A percentile compares a stretch with the other conserved stretches of the same genome.
Evolutionary conservation across 2,888 invertebrate genomes (phyloP).

Genomic region (Drosophila hamatofila): DNA sequence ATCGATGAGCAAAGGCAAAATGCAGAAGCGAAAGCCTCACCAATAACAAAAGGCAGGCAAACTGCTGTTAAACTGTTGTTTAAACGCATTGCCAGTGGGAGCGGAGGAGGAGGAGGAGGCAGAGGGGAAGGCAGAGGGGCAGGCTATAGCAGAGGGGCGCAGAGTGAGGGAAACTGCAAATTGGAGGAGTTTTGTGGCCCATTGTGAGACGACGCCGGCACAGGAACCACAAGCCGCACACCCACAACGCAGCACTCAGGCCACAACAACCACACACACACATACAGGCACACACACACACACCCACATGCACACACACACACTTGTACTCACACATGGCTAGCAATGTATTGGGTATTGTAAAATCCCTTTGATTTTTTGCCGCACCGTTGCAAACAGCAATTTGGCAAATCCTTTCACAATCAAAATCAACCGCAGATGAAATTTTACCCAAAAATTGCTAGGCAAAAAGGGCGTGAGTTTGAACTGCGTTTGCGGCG

Average conservation of each 20-base stretch:
- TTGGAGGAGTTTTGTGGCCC: conserved; percentile 58
- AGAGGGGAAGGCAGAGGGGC: not conserved
- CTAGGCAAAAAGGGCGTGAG: conserved; percentile 55
- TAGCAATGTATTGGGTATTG: conserved; percentile 75
- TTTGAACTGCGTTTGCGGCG: conserved; percentile 14
- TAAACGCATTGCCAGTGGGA: conserved; percentile 68
- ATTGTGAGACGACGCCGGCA: conserved; percentile 62
- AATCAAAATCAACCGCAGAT: conserved; percentile 84
- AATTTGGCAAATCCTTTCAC: conserved; percentile 84
- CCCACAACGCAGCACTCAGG: conserved; percentile 50
- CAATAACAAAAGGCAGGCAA: conserved; percentile 78
- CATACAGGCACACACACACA: conserved; percentile 21
- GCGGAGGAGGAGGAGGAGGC: not conserved
- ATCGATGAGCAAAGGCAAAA: conserved; percentile 62
- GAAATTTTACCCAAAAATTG: conserved; percentile 76
- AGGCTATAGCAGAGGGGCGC: not conserved
- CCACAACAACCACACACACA: conserved; percentile 42
- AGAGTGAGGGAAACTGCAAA: conserved; percentile 27
- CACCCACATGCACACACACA: conserved; percentile 1
- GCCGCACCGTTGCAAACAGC: conserved; percentile 82
- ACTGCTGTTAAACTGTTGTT: conserved; percentile 80
- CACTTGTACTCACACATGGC: conserved; percentile 10
- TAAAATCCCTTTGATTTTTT: conserved; percentile 80
- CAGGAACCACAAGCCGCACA: conserved; percentile 70
- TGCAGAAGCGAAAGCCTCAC: conserved; percentile 74